Evolutionary conservation across 2,797 vertebrate genomes (phyloP).

Genomic region (Podargus strigoides): DNA sequence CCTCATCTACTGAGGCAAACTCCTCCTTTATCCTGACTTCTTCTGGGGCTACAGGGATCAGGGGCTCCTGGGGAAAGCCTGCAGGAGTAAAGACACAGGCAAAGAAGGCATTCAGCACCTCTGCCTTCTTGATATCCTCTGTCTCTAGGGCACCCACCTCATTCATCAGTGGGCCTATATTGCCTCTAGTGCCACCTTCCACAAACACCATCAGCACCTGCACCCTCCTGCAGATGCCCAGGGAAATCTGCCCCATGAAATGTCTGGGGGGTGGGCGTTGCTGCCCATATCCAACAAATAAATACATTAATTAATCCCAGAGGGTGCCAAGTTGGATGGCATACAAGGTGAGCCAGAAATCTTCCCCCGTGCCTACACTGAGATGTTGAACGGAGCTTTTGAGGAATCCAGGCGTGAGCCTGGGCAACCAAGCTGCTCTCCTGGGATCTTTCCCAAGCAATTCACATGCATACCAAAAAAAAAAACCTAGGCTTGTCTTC

Average conservation of each 20-base stretch:
- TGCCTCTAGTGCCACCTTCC: too few relatives aligned
- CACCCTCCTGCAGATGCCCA: neutral
- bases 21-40: too few relatives aligned
- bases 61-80: too few relatives aligned
- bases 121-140: too few relatives aligned
- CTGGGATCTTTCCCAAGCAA: neutral
- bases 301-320: neutral
- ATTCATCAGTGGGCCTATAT: too few relatives aligned
- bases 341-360: neutral
- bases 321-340: neutral
- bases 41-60: too few relatives aligned
- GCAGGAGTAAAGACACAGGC: too few relatives aligned
- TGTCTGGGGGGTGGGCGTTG: rapidly evolving
- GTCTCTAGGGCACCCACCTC: too few relatives aligned
- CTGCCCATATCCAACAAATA: neutral
- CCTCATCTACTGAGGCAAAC: too few relatives aligned
- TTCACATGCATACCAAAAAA: neutral
- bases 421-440: neutral
- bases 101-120: too few relatives aligned
- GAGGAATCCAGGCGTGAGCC: conserved; percentile 22
- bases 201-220: neutral
- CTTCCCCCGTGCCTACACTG: neutral
- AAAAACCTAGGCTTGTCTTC: neutral
- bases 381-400: neutral
- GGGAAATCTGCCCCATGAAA: neutral